Conservation (phyloP, 2,888 invertebrate genomes). For the Autographa gamma region DNA sequence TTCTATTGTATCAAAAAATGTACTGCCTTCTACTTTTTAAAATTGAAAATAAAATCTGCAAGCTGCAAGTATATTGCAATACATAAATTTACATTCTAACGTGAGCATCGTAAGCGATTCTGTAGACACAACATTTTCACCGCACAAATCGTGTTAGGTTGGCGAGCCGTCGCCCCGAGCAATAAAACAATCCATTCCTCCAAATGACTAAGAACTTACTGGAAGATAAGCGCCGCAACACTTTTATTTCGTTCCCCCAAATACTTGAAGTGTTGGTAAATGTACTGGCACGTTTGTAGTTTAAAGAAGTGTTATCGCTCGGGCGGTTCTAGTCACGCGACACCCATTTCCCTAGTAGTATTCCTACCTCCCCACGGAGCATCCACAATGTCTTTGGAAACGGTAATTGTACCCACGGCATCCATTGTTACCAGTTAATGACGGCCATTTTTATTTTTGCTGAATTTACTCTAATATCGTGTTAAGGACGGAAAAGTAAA, state of each 20-base stretch:
- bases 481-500: background rate
- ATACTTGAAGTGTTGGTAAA: slow-evolving; percentile 53
- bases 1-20: background rate
- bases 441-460: background rate
- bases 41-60: background rate
- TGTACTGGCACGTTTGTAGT: slow-evolving; percentile 51
- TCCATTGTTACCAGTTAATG: slow-evolving; percentile 37
- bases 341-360: slow-evolving; percentile 39
- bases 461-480: background rate
- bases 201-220: slow-evolving; percentile 48
- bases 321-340: slow-evolving; percentile 55
- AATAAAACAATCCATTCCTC: slow-evolving; percentile 54
- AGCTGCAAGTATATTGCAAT: background rate
- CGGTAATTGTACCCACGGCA: slow-evolving; percentile 46
- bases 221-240: slow-evolving; percentile 50
- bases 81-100: slow-evolving; percentile 29
- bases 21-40: background rate
- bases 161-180: slow-evolving; percentile 42
- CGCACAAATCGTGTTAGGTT: slow-evolving; percentile 50
- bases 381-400: slow-evolving; percentile 42
- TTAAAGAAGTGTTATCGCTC: slow-evolving; percentile 57
- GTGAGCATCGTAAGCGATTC: slow-evolving; percentile 37
- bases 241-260: slow-evolving; percentile 52
- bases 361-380: slow-evolving; percentile 33
- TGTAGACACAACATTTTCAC: slow-evolving; percentile 35